A percentile compares a stretch with the other conserved stretches of the same genome.
Evolutionary conservation across 1,140 invertebrate species (phyloP).

Genomic region (Ptiloglossa arizonensis): DNA sequence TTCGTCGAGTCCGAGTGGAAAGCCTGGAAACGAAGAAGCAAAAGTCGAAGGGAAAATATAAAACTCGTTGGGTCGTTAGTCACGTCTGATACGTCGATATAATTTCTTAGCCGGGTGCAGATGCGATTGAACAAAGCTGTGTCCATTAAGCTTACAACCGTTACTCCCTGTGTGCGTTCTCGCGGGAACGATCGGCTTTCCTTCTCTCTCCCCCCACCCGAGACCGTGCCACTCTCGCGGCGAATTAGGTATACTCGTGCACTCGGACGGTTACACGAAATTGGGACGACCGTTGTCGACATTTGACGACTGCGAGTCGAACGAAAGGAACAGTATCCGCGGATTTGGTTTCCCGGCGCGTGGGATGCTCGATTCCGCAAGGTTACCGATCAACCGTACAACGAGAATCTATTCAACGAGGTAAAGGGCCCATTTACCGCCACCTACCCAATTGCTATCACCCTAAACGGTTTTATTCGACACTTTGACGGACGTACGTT

Average conservation of each 20-base stretch:
- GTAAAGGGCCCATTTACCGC: too few relatives aligned
- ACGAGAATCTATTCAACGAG: too few relatives aligned
- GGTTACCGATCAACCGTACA: too few relatives aligned
- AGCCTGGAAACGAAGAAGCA: not conserved
- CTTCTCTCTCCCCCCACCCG: too few relatives aligned
- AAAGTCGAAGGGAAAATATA: conserved; percentile 28
- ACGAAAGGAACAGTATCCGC: too few relatives aligned
- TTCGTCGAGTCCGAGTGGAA: not conserved
- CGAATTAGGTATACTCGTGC: not conserved
- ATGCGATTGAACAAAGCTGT: not conserved
- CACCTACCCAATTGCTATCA: too few relatives aligned
- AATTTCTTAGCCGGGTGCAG: not conserved
- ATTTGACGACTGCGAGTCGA: too few relatives aligned
- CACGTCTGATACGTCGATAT: conserved; percentile 59
- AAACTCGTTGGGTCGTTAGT: conserved; percentile 48
- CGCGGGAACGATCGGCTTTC: conserved; percentile 5
- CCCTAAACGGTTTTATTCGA: too few relatives aligned
- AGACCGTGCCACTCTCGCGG: too few relatives aligned
- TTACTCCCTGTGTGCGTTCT: conserved; percentile 3
- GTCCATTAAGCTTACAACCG: conserved; percentile 30
- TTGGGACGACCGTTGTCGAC: not conserved
- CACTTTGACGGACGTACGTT: too few relatives aligned
- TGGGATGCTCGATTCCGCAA: too few relatives aligned
- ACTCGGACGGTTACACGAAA: not conserved
- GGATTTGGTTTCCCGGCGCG: too few relatives aligned